Conservation (phyloP, 2,113 vertebrate genomes). For the Bungarus multicinctus region DNA sequence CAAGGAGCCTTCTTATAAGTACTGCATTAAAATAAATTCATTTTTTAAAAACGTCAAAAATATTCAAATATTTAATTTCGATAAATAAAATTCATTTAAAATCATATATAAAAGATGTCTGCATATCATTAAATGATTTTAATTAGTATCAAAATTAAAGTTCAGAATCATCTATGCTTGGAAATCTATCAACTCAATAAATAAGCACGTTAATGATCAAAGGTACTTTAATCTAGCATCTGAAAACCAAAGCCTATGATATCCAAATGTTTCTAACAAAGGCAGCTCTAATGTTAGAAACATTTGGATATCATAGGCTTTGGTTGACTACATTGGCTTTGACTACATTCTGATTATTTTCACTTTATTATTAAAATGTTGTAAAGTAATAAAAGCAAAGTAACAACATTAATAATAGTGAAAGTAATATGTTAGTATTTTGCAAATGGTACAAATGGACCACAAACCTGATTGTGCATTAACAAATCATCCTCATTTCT, state of each 20-base stretch:
- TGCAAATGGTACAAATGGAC: neutral
- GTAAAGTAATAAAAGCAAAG: neutral
- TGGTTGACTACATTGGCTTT: too few species aligned
- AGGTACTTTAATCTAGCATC: neutral
- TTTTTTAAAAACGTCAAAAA: neutral
- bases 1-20: neutral
- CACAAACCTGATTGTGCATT: slow-evolving; percentile 69
- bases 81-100: neutral
- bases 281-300: neutral
- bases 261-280: neutral
- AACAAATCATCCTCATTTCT: slow-evolving; percentile 55
- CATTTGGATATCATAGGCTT: too few species aligned
- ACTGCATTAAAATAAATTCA: neutral
- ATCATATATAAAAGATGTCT: neutral
- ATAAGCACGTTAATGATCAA: neutral
- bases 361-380: neutral
- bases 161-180: neutral
- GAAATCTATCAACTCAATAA: neutral
- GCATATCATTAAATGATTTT: neutral
- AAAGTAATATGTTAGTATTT: neutral
- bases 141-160: neutral
- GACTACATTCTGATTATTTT: neutral
- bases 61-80: neutral
- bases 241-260: neutral
- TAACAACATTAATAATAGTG: neutral